These are phyloP conservation scores for Nipponacmea schrenckii DNA, from an alignment of 2,888 invertebrate genomes.

Conservation along the genomic window DNA sequence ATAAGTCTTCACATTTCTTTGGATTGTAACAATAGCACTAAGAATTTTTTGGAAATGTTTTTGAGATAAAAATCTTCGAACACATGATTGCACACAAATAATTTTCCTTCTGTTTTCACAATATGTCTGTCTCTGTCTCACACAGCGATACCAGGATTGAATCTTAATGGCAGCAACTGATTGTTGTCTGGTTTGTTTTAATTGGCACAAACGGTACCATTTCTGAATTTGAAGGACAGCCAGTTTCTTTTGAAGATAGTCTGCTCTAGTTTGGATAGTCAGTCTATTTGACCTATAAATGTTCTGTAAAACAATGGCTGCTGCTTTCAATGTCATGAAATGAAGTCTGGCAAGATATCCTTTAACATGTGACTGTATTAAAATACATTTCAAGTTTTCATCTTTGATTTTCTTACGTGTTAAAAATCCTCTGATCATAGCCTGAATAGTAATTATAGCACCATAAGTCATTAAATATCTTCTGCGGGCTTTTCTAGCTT, in stretches of 20 bases:
- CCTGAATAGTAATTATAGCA: neutral
- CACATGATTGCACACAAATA: conserved; percentile 25
- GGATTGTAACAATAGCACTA: conserved; percentile 40
- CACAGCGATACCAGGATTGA: neutral
- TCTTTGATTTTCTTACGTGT: conserved; percentile 10
- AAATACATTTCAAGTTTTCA: neutral
- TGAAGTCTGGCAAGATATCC: conserved; percentile 20
- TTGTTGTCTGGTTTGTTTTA: neutral
- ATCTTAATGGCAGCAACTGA: neutral
- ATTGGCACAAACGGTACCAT: neutral
- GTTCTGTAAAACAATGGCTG: conserved; percentile 31
- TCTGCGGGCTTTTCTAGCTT: conserved; percentile 4
- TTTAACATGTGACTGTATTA: conserved; percentile 14
- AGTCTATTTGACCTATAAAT: conserved; percentile 1
- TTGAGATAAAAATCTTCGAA: conserved; percentile 19
- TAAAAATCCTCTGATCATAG: conserved; percentile 13
- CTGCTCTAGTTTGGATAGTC: neutral
- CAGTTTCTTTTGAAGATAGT: neutral
- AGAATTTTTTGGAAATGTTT: conserved; percentile 12
- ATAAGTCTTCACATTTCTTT: conserved; percentile 18
- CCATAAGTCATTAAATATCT: neutral
- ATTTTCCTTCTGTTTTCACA: conserved; percentile 11
- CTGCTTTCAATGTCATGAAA: conserved; percentile 18
- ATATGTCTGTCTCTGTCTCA: conserved; percentile 13
- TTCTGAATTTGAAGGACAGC: neutral